Evolutionary conservation across 2,888 invertebrate genomes (phyloP).

Genomic region (Eilema caniola): DNA sequence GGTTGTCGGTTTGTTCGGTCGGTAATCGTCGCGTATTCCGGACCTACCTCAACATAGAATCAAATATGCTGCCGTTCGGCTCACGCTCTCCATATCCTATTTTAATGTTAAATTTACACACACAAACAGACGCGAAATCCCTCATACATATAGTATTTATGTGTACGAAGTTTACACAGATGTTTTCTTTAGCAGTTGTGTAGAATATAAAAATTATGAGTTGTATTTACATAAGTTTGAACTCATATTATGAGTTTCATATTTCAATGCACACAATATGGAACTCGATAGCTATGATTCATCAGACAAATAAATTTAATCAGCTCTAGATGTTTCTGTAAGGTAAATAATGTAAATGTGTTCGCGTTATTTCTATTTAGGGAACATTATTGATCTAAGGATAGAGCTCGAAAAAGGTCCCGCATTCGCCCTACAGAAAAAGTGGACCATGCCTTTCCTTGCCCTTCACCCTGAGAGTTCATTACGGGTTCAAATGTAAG

Average conservation of each 20-base stretch:
- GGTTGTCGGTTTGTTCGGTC: conserved; percentile 32
- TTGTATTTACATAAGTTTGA: not conserved
- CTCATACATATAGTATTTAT: conserved; percentile 18
- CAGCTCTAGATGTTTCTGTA: conserved; percentile 7
- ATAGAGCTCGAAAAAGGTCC: conserved; percentile 32
- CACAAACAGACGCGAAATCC: conserved; percentile 40
- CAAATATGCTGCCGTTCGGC: conserved; percentile 49
- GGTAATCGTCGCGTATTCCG: conserved; percentile 47
- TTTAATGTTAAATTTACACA: conserved; percentile 35
- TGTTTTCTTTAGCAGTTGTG: conserved; percentile 31
- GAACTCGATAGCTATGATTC: not conserved
- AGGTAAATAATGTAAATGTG: conserved; percentile 19
- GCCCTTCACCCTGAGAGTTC: conserved; percentile 61
- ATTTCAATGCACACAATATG: not conserved
- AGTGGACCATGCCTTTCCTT: conserved; percentile 59
- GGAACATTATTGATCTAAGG: conserved; percentile 53
- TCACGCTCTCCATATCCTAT: conserved; percentile 62
- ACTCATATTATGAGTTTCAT: not conserved
- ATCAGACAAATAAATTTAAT: not conserved
- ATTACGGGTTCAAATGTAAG: conserved; percentile 60
- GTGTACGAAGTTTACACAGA: conserved; percentile 52
- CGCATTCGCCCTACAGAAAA: conserved; percentile 50
- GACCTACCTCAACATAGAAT: conserved; percentile 74
- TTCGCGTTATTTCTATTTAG: conserved; percentile 14
- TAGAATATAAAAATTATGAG: not conserved